phyloP scores from a whole-genome alignment of 1,140 invertebrate species.

The Bombus superbus region DNA sequence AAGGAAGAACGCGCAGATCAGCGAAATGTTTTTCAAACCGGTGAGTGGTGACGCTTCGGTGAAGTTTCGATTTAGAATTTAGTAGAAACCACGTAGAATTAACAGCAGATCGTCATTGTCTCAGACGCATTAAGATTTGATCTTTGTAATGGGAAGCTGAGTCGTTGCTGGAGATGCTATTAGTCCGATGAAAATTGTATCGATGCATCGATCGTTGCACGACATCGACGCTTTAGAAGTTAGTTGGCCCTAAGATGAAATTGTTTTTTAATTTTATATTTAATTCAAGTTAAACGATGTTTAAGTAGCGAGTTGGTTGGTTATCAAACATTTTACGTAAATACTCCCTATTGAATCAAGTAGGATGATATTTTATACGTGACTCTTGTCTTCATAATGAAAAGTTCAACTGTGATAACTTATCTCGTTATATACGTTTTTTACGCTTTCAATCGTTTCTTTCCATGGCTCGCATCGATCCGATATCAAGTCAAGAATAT shows the following conservation, averaged over 20 bases:
- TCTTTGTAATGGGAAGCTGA: not conserved
- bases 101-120: not conserved
- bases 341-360: not conserved
- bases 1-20: not conserved
- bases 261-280: not conserved
- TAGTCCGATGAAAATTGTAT: not conserved
- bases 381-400: not conserved
- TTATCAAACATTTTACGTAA: not conserved
- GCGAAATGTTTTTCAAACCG: constrained; percentile 9
- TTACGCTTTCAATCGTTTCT: not conserved
- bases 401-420: constrained; percentile 9
- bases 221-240: not conserved
- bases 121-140: not conserved
- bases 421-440: constrained; percentile 4
- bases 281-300: not conserved
- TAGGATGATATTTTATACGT: not conserved
- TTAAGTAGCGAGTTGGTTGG: no score
- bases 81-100: not conserved
- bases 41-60: constrained; percentile 8
- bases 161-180: no score
- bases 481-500: not conserved
- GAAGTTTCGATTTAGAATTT: not conserved
- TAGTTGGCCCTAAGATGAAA: not conserved
- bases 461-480: not conserved
- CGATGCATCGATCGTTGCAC: no score